phyloP scores from a whole-genome alignment of 2,797 vertebrate species.

The Anableps anableps region DNA sequence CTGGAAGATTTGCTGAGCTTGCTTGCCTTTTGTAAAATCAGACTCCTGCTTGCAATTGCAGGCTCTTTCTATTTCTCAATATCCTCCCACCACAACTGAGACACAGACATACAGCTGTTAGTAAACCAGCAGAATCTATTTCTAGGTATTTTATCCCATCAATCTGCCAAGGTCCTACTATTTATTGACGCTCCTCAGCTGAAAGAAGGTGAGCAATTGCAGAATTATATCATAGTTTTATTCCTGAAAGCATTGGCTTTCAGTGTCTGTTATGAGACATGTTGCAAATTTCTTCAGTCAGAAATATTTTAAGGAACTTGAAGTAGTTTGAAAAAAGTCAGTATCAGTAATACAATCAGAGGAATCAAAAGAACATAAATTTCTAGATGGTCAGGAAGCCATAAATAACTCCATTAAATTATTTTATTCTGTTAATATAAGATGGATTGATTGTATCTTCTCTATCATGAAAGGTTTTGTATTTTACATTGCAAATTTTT shows the following conservation, averaged over 20 bases:
- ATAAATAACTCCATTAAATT: neutral
- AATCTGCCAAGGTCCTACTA: neutral
- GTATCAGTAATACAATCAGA: too few species aligned
- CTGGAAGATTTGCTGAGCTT: conserved; percentile 13
- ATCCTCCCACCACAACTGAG: neutral
- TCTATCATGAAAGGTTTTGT: too few species aligned
- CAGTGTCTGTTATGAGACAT: neutral
- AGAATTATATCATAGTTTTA: neutral
- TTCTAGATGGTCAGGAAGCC: neutral
- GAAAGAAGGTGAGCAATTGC: neutral
- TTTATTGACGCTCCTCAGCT: neutral
- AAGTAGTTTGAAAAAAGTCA: too few species aligned
- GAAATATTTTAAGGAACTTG: neutral
- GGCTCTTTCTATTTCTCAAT: neutral
- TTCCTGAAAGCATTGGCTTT: neutral
- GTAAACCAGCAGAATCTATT: neutral
- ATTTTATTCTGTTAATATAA: neutral
- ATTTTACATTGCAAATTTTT: neutral
- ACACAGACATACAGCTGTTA: neutral
- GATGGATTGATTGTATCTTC: neutral
- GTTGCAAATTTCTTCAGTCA: neutral
- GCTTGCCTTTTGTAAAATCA: neutral
- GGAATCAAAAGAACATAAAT: neutral
- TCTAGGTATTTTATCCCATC: neutral
- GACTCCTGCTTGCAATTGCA: neutral